Evolutionary conservation across 2,888 invertebrate species (phyloP).

Genomic region (Drosophila subsilvestris): DNA sequence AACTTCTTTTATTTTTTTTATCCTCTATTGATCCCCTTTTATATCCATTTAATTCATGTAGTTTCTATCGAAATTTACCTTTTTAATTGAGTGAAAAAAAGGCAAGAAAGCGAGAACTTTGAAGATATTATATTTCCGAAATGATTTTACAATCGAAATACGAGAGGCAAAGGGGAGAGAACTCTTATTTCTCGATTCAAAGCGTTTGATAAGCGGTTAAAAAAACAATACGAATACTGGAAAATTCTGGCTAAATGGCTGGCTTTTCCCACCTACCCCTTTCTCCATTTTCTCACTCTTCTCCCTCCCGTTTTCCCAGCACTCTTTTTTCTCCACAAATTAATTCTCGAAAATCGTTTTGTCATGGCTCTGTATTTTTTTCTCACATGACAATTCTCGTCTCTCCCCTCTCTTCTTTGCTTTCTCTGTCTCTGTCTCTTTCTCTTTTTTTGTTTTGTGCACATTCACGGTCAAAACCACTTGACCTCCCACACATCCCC

Average conservation of each 20-base stretch:
- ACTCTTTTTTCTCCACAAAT: background rate
- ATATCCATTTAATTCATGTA: background rate
- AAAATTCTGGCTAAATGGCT: background rate
- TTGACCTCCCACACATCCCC: conserved; percentile 54
- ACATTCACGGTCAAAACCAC: conserved; percentile 63
- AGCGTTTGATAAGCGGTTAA: background rate
- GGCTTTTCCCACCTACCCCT: background rate
- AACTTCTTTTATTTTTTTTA: background rate
- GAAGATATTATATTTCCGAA: background rate
- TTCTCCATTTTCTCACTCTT: too few species aligned
- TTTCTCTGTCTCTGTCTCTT: too few species aligned
- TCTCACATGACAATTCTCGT: background rate
- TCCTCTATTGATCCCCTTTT: background rate
- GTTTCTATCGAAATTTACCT: background rate
- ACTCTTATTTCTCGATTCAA: background rate
- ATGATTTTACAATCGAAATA: background rate
- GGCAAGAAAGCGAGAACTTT: background rate
- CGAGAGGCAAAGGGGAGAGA: background rate
- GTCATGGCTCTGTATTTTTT: background rate
- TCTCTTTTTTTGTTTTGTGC: conserved; percentile 44
- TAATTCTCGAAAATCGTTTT: background rate
- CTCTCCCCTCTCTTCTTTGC: background rate
- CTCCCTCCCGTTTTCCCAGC: background rate
- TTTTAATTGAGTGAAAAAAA: background rate
- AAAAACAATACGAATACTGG: background rate